phyloP scores from a whole-genome alignment of 1,140 invertebrate species.

The Thaumatotibia leucotreta region DNA sequence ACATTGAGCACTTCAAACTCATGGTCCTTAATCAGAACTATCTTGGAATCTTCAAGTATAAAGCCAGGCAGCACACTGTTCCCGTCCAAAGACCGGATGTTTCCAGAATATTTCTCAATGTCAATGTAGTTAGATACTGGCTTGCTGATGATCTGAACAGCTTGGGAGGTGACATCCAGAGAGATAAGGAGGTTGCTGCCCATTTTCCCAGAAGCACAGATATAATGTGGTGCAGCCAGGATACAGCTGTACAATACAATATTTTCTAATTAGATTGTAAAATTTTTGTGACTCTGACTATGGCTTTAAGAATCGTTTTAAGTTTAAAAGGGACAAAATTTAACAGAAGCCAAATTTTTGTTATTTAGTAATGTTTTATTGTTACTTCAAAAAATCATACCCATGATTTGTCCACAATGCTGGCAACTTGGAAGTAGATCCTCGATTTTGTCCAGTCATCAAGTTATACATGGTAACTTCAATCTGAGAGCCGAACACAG shows the following conservation, averaged over 20 bases:
- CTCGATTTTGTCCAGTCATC: conserved; percentile 80
- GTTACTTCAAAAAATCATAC: conserved; percentile 47
- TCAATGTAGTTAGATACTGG: conserved; percentile 53
- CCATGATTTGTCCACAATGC: conserved; percentile 81
- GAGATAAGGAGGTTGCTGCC: conserved; percentile 68
- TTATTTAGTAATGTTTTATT: no score
- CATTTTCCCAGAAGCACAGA: conserved; percentile 76
- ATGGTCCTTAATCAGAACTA: conserved; percentile 60
- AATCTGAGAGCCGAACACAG: conserved; percentile 80
- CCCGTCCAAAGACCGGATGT: conserved; percentile 32
- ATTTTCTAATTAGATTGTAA: not conserved
- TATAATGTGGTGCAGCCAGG: conserved; percentile 79
- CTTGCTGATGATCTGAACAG: conserved; percentile 59
- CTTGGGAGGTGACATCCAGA: conserved; percentile 70
- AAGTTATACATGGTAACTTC: conserved; percentile 83
- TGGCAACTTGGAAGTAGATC: conserved; percentile 77
- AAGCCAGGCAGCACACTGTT: conserved; percentile 49
- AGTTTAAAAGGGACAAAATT: not conserved
- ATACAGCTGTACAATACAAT: conserved; percentile 76
- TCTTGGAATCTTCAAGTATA: conserved; percentile 56
- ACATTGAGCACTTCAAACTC: conserved; percentile 44
- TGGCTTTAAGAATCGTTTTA: not conserved
- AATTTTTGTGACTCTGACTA: no score
- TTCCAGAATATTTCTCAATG: conserved; percentile 21
- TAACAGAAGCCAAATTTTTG: not conserved